Evolutionary conservation across 2,888 invertebrate species (phyloP), one percentile per base, ranked within the genome.

Genomic region (Fragum sueziense): DNA sequence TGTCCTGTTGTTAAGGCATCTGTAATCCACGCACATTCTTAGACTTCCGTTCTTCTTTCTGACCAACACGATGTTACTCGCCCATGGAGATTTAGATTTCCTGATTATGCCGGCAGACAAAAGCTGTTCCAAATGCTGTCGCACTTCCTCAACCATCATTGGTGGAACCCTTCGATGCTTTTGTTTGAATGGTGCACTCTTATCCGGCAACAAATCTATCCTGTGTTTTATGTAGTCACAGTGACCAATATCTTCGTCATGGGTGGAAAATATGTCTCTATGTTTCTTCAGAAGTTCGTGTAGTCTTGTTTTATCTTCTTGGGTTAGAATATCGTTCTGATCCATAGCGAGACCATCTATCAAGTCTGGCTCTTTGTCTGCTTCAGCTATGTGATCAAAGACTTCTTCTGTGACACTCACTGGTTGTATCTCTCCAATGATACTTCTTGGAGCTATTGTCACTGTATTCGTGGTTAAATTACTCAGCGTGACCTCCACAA

Each of bases 351-450:
- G 47, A 22, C n/a, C 7, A 51, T 47, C 69, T 7, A 51, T 22
- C 14, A 69, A 29, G 25, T 69, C 69, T 29, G 27, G 11, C 54
- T 22, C 22, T 25, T 51, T n/a, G 25, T 41, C 11, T n/a, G 14
- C 20, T 27, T 47, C 27, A 29, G 62, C 34, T 31, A 74, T 54
- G 34, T 70, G 17, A 0, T 74, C 47, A 31, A 73, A 54, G 2
- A 61, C 72, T 25, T 47, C 31, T 34, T 79, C 37, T 27, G 29
- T 41, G n/a, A 79, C 54, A 6, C 27, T 67, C 0, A 80, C 78
- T 2, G 80, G 80, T 27, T 84, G 83, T 1, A 80, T 7, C 71
- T 80, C 83, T 65, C 78, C 69, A 17, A 78, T n/a, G 17, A 84
- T 54, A 9, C 72, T 7, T 54, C 61, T 74, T 27, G 80, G 84